phyloP scores from a whole-genome alignment of 2,113 vertebrate species.

The Dicrurus megarhynchus region DNA sequence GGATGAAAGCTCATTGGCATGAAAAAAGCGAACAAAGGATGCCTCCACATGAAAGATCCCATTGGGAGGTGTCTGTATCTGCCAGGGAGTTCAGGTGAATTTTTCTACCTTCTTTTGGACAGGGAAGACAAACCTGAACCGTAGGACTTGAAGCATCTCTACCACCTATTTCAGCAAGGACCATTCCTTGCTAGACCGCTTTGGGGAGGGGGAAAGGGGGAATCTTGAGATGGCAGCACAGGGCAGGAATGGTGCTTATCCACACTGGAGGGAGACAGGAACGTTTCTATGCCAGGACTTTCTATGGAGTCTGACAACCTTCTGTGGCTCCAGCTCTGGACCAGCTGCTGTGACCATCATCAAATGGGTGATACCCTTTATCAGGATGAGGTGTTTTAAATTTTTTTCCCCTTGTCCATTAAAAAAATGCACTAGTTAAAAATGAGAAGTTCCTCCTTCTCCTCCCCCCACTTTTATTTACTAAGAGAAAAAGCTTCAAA shows the following conservation, averaged over 20 bases:
- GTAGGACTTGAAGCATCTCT: background rate
- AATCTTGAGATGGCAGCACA: background rate
- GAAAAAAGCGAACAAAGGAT: constrained; percentile 27
- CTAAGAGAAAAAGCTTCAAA: background rate
- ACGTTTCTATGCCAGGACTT: background rate
- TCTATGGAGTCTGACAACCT: background rate
- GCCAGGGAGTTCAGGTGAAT: background rate
- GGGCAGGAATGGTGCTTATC: background rate
- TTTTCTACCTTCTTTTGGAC: background rate
- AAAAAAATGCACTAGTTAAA: background rate
- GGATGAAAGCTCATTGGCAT: constrained; percentile 23
- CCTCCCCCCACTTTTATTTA: background rate
- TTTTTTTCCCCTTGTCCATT: background rate
- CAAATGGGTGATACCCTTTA: accelerated
- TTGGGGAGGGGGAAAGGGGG: background rate
- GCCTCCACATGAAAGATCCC: background rate
- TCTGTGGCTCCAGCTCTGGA: background rate
- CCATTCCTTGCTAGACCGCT: background rate
- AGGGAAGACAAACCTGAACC: background rate
- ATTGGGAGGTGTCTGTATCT: background rate
- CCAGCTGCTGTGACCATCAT: background rate
- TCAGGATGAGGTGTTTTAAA: background rate
- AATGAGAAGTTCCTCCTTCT: background rate
- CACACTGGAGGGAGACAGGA: accelerated
- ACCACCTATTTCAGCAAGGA: background rate